Evolutionary conservation across 92 coral and sea anemone genomes (phyloP), one percentile per base, ranked within the genome.

Genomic region (Palythoa grandis): DNA sequence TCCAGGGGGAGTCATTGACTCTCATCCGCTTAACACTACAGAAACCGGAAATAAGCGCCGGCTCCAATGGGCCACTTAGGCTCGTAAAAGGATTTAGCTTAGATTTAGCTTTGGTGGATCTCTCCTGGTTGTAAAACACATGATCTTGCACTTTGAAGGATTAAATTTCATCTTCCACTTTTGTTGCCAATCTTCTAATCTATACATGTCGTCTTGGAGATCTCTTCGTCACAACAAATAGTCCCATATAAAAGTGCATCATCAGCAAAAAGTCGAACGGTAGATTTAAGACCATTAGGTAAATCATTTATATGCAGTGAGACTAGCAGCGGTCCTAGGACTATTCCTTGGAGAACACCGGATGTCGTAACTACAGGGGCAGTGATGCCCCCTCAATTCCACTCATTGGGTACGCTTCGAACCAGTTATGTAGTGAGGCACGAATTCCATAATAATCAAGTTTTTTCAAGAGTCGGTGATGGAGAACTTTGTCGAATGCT

Each of bases 131-230:
- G 90, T 48, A 80, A 80, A 47, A 57, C 87, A 87, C 70, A 80
- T 53, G 70, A 82, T 87, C 72, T 79, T 87, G 54, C 90, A 87
- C 63, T 75, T 86, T 61, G 84, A 76, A 39, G 80, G 84, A 17
- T 86, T 86, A 58, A 76, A 77, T 78, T 70, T 58, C 87, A 87
- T 80, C 29, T n/a, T n/a, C n/a, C n/a, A n/a, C n/a, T n/a, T 87
- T 67, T 71, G 35, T 70, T 83, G 77, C 86, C 86, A 82, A n/a
- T 8, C 72, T 66, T 82, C 76, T 13, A 66, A 57, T 82, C 67
- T 73, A 8, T 29, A 48, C 35, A 2, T 1, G 47, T 76, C 65
- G 4, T 54, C 60, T 54, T 54, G 0, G 11, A 2, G 78, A 29
- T 73, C 35, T 29, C 35, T 29, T 29, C 35, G 35, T 29, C 35